A percentile compares a stretch with the other conserved stretches of the same genome.
These are phyloP conservation scores for Gadus chalcogrammus DNA, from an alignment of 2,113 vertebrate species.

Conservation along the genomic window DNA sequence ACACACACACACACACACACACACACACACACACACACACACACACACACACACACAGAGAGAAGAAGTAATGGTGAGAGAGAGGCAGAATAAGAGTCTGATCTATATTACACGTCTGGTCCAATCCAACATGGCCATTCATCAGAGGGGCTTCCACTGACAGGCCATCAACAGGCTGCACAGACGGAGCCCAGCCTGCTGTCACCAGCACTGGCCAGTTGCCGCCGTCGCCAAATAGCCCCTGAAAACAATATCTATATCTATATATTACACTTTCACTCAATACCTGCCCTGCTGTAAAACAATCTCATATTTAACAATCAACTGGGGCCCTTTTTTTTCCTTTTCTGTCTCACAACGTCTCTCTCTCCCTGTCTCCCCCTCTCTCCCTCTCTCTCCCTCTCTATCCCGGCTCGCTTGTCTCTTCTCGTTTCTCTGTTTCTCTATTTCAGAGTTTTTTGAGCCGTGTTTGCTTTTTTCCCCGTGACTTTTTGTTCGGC, in stretches of 20 bases:
- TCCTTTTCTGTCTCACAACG: neutral
- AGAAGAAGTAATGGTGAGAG: slow-evolving; percentile 31
- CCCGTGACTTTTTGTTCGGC: slow-evolving; percentile 48
- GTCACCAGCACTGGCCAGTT: slow-evolving; percentile 46
- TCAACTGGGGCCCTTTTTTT: slow-evolving; percentile 31
- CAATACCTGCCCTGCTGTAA: slow-evolving; percentile 67
- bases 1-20: too few relatives aligned
- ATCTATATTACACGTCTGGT: slow-evolving; percentile 80
- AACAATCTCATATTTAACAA: slow-evolving; percentile 76
- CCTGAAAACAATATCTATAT: slow-evolving; percentile 73
- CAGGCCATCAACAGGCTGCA: slow-evolving; percentile 72
- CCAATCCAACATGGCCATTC: slow-evolving; percentile 71
- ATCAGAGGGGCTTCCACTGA: slow-evolving; percentile 70
- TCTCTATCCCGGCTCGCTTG: slow-evolving; percentile 11
- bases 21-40: slow-evolving; percentile 23
- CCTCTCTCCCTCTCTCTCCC: slow-evolving; percentile 24
- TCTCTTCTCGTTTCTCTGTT: neutral
- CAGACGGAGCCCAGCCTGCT: slow-evolving; percentile 54
- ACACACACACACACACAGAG: slow-evolving; percentile 4
- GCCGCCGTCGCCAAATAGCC: slow-evolving; percentile 65
- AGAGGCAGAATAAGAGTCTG: slow-evolving; percentile 64
- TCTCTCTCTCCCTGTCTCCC: slow-evolving; percentile 24
- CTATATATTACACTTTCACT: slow-evolving; percentile 72
- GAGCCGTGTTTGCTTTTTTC: slow-evolving; percentile 25
- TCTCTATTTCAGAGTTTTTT: slow-evolving; percentile 13